phyloP scores from a whole-genome alignment of 2,888 invertebrate species.

The Tetranychus truncatus region DNA sequence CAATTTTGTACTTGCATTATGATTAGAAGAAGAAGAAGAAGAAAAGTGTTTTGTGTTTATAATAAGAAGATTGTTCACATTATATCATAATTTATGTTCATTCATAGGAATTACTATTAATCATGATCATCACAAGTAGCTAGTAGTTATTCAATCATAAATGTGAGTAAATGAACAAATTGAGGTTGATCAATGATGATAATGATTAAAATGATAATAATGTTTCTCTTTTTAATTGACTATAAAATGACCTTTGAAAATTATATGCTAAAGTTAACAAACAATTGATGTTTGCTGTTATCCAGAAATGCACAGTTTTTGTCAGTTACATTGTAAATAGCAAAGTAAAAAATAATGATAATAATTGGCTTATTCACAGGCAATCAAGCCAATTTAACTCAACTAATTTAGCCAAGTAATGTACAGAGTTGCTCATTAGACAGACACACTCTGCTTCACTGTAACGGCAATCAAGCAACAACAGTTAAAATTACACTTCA shows the following conservation, averaged over 20 bases:
- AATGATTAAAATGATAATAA: too few relatives aligned
- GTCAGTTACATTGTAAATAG: not conserved
- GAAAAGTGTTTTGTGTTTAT: not conserved
- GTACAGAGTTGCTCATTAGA: not conserved
- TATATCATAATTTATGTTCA: not conserved
- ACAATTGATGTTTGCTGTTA: too few relatives aligned
- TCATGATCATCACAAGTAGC: not conserved
- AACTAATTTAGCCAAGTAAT: not conserved
- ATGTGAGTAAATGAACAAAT: not conserved
- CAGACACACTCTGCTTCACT: too few relatives aligned
- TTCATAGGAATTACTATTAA: not conserved
- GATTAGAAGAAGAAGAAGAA: not conserved
- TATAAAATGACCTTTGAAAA: too few relatives aligned
- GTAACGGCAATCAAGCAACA: not conserved
- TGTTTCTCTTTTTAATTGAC: too few relatives aligned
- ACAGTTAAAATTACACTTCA: not conserved
- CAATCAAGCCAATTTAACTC: conserved; percentile 9
- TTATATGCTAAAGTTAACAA: too few relatives aligned
- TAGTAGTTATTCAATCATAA: not conserved
- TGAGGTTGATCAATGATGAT: not conserved
- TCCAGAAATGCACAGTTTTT: not conserved
- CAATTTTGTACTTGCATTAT: not conserved
- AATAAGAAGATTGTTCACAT: not conserved
- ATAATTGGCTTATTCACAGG: conserved; percentile 8
- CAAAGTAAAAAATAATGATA: not conserved